These are phyloP conservation scores for Xestia rhomboidea DNA, from an alignment of 2,888 invertebrate species.

Conservation along the genomic window DNA sequence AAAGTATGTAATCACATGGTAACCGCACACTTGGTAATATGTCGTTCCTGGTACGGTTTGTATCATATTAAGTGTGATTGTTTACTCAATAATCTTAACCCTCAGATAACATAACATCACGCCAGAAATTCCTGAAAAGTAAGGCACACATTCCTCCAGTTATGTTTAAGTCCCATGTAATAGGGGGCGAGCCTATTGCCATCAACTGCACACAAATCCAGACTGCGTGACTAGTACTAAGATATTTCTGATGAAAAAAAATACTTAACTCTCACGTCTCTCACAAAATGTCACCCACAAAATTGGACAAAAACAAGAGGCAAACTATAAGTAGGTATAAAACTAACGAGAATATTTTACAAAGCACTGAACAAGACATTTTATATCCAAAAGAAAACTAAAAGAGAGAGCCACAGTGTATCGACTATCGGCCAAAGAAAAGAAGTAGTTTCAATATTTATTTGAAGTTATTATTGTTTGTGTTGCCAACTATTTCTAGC, in stretches of 20 bases:
- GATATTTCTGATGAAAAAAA: no score
- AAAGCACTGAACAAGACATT: background rate
- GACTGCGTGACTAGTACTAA: no score
- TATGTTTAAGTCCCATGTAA: no score
- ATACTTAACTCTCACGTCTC: background rate
- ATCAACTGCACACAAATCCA: no score
- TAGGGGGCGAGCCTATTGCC: no score
- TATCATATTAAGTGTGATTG: background rate
- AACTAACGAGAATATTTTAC: background rate
- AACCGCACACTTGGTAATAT: background rate
- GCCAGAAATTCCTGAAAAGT: no score
- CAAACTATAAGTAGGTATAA: background rate
- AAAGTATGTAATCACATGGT: background rate
- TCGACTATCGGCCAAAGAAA: slow-evolving; percentile 35
- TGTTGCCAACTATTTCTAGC: slow-evolving; percentile 60
- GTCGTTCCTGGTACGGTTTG: background rate
- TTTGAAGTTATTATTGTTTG: slow-evolving; percentile 69
- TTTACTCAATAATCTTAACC: background rate
- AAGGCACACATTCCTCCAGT: no score
- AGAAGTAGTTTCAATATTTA: slow-evolving; percentile 65
- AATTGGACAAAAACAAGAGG: background rate
- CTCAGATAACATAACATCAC: no score
- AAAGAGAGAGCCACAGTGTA: slow-evolving; percentile 37
- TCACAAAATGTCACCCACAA: no score
- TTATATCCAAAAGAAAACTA: slow-evolving; percentile 18